Conservation (phyloP, 1,140 invertebrate species). For the Zaprionus ghesquierei region DNA sequence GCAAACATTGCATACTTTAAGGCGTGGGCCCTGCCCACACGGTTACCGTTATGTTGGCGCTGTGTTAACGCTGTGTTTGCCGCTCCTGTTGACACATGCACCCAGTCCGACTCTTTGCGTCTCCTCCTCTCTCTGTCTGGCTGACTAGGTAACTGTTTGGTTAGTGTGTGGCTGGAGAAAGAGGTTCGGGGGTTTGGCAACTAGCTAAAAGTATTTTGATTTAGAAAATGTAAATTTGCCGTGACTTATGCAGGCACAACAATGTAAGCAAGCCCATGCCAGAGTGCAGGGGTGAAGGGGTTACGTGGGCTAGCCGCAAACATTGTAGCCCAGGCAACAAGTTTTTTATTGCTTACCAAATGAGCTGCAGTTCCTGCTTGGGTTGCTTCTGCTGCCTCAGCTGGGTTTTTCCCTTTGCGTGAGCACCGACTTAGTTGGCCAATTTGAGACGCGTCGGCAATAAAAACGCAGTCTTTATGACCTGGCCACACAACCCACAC, state of each 20-base stretch:
- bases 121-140: background rate
- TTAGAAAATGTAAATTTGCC: conserved; percentile 69
- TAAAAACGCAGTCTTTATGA: conserved; percentile 72
- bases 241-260: conserved; percentile 56
- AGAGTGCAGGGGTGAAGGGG: conserved; percentile 8
- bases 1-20: conserved; percentile 71
- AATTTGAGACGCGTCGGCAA: conserved; percentile 45
- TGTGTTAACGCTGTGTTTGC: conserved; percentile 41
- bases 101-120: background rate
- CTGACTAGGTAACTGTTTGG: conserved; percentile 35
- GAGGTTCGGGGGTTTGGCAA: background rate
- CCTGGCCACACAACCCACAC: too few relatives aligned
- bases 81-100: conserved; percentile 49
- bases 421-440: conserved; percentile 44
- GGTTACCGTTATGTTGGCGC: conserved; percentile 26
- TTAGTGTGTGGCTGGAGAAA: background rate
- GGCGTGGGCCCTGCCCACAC: conserved; percentile 28
- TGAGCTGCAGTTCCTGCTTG: conserved; percentile 42
- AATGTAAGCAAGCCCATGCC: conserved; percentile 50
- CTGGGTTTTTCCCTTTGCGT: conserved; percentile 15
- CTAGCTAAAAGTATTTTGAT: conserved; percentile 69
- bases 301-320: conserved; percentile 40
- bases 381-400: background rate
- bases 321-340: conserved; percentile 65
- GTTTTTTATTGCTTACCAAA: conserved; percentile 78